Evolutionary conservation across 2,888 invertebrate species (phyloP).

Genomic region (Petrophora chlorosata): DNA sequence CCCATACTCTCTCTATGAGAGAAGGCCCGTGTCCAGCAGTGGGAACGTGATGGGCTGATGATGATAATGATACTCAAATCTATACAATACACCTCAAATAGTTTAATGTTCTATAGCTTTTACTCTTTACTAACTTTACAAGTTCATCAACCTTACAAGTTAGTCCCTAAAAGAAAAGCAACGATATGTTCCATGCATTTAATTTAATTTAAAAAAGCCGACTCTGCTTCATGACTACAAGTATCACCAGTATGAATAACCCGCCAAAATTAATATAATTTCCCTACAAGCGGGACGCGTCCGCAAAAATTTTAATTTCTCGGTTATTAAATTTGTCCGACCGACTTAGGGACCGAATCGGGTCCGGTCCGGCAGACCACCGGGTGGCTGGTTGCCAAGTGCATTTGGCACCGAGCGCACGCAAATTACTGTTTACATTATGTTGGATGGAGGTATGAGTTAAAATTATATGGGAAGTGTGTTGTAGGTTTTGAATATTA

Average conservation of each 20-base stretch:
- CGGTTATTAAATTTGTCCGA: constrained; percentile 47
- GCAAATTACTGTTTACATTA: constrained; percentile 67
- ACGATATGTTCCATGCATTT: no score
- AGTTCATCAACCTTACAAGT: no score
- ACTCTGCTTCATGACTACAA: constrained; percentile 1
- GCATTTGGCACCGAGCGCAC: constrained; percentile 62
- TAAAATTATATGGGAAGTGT: constrained; percentile 21
- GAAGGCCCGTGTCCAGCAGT: no score
- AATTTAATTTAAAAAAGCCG: constrained; percentile 5
- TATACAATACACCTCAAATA: no score
- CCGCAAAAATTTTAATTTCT: constrained; percentile 47
- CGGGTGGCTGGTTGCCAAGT: constrained; percentile 57
- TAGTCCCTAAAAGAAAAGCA: no score
- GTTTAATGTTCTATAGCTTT: no score
- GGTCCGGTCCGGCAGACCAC: constrained; percentile 11
- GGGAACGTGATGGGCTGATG: no score
- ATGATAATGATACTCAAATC: no score
- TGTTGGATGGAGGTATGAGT: constrained; percentile 32
- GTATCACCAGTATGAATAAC: constrained; percentile 24
- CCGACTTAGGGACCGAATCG: constrained; percentile 35
- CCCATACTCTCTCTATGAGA: no score
- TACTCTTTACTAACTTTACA: no score
- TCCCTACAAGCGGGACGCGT: constrained; percentile 24
- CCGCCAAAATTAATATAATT: constrained; percentile 29
- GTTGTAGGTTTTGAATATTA: constrained; percentile 8